phyloP scores from a whole-genome alignment of 2,797 vertebrate species.

The Loris lydekkerianus region DNA sequence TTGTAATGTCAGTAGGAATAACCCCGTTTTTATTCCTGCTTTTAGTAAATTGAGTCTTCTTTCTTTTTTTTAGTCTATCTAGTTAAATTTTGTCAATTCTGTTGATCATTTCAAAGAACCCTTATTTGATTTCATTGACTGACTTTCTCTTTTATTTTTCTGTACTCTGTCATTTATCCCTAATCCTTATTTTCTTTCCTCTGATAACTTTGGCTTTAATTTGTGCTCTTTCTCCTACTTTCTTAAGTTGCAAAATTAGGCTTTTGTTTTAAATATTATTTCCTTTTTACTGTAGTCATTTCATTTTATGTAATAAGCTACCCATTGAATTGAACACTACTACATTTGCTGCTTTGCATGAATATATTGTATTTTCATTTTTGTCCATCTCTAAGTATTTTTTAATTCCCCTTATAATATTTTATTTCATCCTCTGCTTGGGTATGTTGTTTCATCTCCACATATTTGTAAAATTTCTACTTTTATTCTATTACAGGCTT shows the following conservation, averaged over 20 bases:
- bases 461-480: not conserved
- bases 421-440: not conserved
- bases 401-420: not conserved
- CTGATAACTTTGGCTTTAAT: not conserved
- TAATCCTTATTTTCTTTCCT: not conserved
- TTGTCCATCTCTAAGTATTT: not conserved
- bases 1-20: not conserved
- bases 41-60: not conserved
- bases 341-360: not conserved
- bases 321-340: not conserved
- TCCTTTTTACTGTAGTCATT: not conserved
- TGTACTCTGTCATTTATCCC: not conserved
- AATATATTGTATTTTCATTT: not conserved
- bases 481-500: not conserved
- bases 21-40: not conserved
- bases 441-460: not conserved
- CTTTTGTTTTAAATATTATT: not conserved
- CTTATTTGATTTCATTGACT: not conserved
- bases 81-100: not conserved
- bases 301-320: not conserved
- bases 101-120: not conserved
- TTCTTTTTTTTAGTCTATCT: not conserved
- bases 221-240: not conserved
- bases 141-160: not conserved
- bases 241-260: not conserved